Evolutionary conservation across 2,888 invertebrate species (phyloP).

Genomic region (Nymphalis urticae): DNA sequence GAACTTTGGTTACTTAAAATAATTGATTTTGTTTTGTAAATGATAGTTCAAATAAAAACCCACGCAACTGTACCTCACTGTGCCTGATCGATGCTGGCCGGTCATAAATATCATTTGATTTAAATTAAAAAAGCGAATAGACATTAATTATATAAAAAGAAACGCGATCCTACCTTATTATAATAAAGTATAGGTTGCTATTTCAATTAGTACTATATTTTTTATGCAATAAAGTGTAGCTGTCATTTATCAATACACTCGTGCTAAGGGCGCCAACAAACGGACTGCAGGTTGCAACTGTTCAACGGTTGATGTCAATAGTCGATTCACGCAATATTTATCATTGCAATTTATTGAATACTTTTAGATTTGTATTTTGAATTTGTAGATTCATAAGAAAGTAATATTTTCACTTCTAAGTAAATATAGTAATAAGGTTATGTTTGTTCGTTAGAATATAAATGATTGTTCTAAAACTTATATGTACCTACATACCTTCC

Average conservation of each 20-base stretch:
- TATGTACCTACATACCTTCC: no score
- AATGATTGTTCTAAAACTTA: no score
- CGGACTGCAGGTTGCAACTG: background rate
- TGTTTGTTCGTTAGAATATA: no score
- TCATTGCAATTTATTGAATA: no score
- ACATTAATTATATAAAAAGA: constrained; percentile 3
- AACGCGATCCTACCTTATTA: background rate
- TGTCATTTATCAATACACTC: constrained; percentile 16
- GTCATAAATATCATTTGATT: background rate
- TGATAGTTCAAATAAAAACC: background rate
- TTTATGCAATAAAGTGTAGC: constrained; percentile 17
- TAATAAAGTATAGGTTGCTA: constrained; percentile 14
- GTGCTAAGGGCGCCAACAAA: background rate
- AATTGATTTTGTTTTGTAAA: background rate
- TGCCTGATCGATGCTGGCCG: background rate
- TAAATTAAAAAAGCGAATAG: background rate
- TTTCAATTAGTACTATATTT: constrained; percentile 26
- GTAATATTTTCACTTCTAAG: no score
- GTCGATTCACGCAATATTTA: no score
- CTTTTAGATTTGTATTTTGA: no score
- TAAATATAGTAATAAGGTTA: no score
- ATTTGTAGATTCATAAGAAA: no score
- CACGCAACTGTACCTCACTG: background rate
- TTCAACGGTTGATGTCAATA: no score
- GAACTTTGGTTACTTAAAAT: no score